These are phyloP conservation scores for Proterorhinus semilunaris DNA, from an alignment of 2,113 vertebrate genomes.

Conservation along the genomic window DNA sequence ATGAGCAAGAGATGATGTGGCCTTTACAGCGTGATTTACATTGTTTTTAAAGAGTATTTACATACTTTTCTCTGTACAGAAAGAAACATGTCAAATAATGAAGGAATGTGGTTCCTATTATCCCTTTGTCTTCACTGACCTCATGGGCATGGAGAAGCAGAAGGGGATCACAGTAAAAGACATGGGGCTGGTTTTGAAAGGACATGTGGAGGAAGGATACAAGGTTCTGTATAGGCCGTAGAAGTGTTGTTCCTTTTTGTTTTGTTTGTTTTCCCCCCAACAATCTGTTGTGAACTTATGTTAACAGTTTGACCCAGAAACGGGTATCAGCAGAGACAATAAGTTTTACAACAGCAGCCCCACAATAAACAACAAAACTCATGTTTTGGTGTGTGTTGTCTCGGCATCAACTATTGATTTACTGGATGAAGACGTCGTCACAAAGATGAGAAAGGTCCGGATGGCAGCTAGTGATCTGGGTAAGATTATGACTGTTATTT, in stretches of 20 bases:
- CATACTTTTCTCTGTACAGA: background rate
- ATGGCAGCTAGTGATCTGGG: background rate
- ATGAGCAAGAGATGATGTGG: no score
- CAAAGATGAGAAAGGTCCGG: background rate
- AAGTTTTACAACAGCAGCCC: background rate
- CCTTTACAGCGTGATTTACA: no score
- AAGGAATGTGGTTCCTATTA: background rate
- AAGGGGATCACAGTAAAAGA: background rate
- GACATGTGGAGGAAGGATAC: background rate
- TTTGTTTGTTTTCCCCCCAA: no score
- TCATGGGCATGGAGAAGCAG: background rate
- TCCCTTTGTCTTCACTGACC: background rate
- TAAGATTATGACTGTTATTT: background rate
- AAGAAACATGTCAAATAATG: background rate
- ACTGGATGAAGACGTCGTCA: background rate
- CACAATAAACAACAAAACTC: background rate
- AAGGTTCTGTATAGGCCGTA: background rate
- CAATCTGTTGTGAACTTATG: no score
- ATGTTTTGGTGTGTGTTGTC: constrained; percentile 1
- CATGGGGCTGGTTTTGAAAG: background rate
- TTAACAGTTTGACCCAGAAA: background rate
- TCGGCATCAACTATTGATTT: background rate
- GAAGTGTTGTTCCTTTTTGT: no score
- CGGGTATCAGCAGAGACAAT: background rate
- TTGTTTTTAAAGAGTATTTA: no score